Base-by-base conservation (phyloP, 2,888 invertebrate species). In the Aphodius granarius region DNA sequence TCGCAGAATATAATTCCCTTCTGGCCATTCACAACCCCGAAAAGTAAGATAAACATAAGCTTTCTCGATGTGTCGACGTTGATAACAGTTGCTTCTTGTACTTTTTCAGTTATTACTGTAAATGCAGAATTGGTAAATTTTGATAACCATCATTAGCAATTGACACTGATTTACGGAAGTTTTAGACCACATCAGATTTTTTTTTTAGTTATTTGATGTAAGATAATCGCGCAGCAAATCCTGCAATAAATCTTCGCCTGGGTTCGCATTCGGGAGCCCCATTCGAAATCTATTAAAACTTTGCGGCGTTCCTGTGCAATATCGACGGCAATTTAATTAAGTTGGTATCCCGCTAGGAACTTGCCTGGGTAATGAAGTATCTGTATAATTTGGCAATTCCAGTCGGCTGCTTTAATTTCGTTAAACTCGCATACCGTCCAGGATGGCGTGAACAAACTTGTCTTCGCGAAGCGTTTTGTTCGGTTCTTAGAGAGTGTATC, bases 201-300 rank as follows among this genome's bases (percentile, higher is more conserved):
- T n/a, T n/a, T n/a, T n/a, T n/a, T n/a, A n/a, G n/a, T n/a, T n/a
- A n/a, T n/a, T n/a, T n/a, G n/a, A n/a, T n/a, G n/a, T n/a, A n/a
- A n/a, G n/a, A n/a, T n/a, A n/a, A n/a, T 43, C 4, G 43, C 43
- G 4, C 43, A 43, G 43, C 13, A 43, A 43, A 43, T 43, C 13
- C 43, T 6, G 43, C 43, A 13, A 43, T 43, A 43, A 43, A 43
- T 43, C 43, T 43, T 43, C 13, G 4, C 43, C 9, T 43, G 6
- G 43, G 43, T 1, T 43, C 43, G 1, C 43, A n/a, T n/a, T n/a
- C 43, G 43, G 6, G 13, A 43, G 43, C 13, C 43, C 43, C 43
- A 43, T 43, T 43, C 43, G 74, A 70, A 74, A 74, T 74, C 74
- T 74, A 74, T 74, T 74, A 74, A 74, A 74, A 74, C 70, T 74